Evolutionary conservation across 2,888 invertebrate species (phyloP).

Genomic region (Acleris sparsana): DNA sequence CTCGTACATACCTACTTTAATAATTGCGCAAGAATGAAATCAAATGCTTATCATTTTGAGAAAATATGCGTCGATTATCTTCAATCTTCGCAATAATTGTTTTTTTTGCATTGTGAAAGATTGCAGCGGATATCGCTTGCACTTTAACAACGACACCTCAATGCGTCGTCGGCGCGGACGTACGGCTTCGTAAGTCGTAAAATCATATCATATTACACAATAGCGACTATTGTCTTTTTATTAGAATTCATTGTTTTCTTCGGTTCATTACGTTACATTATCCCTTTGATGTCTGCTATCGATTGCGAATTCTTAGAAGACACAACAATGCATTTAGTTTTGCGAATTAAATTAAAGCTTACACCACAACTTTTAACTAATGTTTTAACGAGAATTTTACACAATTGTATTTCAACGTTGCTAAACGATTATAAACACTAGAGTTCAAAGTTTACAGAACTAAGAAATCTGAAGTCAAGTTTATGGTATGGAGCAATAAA

Average conservation of each 20-base stretch:
- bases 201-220: conserved; percentile 78
- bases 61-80: too few relatives aligned
- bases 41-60: too few relatives aligned
- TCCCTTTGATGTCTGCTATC: conserved; percentile 48
- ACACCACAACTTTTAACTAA: conserved; percentile 28
- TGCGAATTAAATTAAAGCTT: conserved; percentile 22
- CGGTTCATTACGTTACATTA: conserved; percentile 44
- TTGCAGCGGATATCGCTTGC: conserved; percentile 54
- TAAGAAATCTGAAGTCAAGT: conserved; percentile 39
- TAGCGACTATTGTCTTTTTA: conserved; percentile 75
- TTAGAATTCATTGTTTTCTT: conserved; percentile 60
- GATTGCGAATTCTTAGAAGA: conserved; percentile 6
- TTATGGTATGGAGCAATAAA: conserved; percentile 53
- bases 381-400: conserved; percentile 22
- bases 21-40: too few relatives aligned
- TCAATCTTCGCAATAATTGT: conserved; percentile 3
- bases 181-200: conserved; percentile 81
- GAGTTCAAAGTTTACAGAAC: conserved; percentile 38
- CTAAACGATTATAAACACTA: conserved; percentile 23
- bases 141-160: conserved; percentile 73
- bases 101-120: conserved; percentile 23
- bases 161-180: conserved; percentile 61
- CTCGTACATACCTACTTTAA: conserved; percentile 48
- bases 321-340: conserved; percentile 10
- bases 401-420: conserved; percentile 27